Conservation (phyloP, 1,140 invertebrate genomes). For the Drosophila teissieri region DNA sequence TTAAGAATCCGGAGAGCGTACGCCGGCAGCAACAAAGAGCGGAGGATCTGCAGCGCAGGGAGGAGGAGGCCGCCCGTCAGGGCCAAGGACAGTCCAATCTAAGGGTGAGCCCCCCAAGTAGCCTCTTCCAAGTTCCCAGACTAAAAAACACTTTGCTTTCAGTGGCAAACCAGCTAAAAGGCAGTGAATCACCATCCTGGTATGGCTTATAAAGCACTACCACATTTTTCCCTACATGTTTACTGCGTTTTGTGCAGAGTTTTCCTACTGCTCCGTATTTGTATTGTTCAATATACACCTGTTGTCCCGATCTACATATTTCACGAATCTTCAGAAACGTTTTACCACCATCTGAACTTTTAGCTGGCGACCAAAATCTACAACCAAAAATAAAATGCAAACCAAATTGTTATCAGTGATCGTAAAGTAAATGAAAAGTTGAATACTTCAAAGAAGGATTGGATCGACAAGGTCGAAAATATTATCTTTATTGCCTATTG, state of each 20-base stretch:
- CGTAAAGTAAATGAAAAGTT: background rate
- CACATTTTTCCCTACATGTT: background rate
- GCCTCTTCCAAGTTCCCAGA: background rate
- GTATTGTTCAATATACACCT: conserved; percentile 13
- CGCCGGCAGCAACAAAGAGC: conserved; percentile 68
- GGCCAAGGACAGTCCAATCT: conserved; percentile 64
- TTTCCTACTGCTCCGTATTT: conserved; percentile 27
- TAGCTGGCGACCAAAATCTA: conserved; percentile 21
- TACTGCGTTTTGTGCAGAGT: background rate
- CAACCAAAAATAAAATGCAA: conserved; percentile 36
- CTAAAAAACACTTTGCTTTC: background rate
- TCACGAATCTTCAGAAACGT: background rate
- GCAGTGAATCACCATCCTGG: background rate
- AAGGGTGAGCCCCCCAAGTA: conserved; percentile 36
- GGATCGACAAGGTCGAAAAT: conserved; percentile 7
- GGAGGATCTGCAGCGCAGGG: conserved; percentile 58
- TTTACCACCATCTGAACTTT: conserved; percentile 1
- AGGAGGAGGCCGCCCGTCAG: conserved; percentile 67
- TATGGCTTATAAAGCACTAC: conserved; percentile 6
- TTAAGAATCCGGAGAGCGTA: conserved; percentile 76
- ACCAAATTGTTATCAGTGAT: conserved; percentile 34
- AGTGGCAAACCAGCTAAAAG: conserved; percentile 40
- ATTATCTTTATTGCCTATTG: background rate
- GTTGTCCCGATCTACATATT: conserved; percentile 11
- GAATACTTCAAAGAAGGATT: background rate